These are phyloP conservation scores for Erythrocebus patas DNA, from an alignment of 2,113 vertebrate species.

Conservation along the genomic window DNA sequence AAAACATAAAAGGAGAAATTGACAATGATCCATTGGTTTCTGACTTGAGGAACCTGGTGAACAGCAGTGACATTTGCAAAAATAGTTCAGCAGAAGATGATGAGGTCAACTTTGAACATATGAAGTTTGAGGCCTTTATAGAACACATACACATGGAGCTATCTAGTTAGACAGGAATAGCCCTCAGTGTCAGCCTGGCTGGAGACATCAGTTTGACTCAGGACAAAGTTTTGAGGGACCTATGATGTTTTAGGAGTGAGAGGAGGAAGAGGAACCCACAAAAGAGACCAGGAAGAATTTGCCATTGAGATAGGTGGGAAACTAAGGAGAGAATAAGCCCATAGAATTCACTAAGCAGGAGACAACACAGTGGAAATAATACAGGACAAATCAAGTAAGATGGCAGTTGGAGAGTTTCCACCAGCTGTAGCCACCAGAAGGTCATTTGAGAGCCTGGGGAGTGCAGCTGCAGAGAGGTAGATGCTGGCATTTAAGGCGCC, in stretches of 20 bases:
- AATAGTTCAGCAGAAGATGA: neutral
- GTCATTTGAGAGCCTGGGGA: neutral
- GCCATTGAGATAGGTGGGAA: neutral
- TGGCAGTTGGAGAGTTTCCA: neutral
- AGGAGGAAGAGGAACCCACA: neutral
- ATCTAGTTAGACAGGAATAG: neutral
- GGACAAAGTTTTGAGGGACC: neutral
- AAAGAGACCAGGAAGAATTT: neutral
- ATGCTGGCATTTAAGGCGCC: neutral
- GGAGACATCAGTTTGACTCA: neutral
- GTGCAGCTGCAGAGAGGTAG: neutral
- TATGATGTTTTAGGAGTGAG: neutral
- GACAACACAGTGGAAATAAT: neutral
- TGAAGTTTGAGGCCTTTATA: neutral
- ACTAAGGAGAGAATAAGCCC: neutral
- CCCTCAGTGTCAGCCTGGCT: neutral
- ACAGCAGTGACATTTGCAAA: neutral
- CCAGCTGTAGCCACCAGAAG: neutral
- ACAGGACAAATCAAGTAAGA: neutral
- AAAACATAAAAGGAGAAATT: neutral
- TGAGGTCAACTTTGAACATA: neutral
- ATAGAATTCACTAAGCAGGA: neutral
- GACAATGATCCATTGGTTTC: neutral
- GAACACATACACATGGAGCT: neutral
- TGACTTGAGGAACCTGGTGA: neutral